Evolutionary conservation across 2,113 vertebrate species (phyloP).

Genomic region (Eublepharis macularius): DNA sequence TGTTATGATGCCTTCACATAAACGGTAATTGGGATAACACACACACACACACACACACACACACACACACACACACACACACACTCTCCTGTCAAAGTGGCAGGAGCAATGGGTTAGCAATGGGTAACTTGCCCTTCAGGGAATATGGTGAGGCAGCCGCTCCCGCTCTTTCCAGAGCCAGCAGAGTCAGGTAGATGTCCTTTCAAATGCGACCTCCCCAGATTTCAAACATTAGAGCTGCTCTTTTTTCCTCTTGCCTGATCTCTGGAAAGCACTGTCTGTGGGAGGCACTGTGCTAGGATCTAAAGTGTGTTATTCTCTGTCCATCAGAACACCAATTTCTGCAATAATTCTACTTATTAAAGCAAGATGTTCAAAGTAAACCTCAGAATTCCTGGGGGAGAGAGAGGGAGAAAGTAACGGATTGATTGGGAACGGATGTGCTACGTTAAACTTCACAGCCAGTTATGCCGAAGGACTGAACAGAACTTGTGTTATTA

Average conservation of each 20-base stretch:
- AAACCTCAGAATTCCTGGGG: slow-evolving; percentile 6
- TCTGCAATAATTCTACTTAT: slow-evolving; percentile 53
- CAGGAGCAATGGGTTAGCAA: too few species aligned
- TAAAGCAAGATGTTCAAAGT: slow-evolving; percentile 56
- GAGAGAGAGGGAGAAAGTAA: slow-evolving; percentile 31
- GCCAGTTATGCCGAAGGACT: slow-evolving; percentile 24
- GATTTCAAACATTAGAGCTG: too few species aligned
- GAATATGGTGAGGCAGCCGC: too few species aligned
- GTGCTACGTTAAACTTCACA: slow-evolving; percentile 28
- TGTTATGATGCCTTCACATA: too few species aligned
- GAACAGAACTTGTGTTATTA: slow-evolving; percentile 51
- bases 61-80: too few species aligned
- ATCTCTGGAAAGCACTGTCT: slow-evolving; percentile 17
- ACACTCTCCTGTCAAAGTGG: too few species aligned
- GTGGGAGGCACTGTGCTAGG: slow-evolving; percentile 17
- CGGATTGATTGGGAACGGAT: slow-evolving; percentile 35
- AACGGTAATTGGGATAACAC: too few species aligned
- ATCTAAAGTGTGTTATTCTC: slow-evolving; percentile 34
- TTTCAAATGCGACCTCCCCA: too few species aligned
- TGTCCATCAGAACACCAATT: slow-evolving; percentile 24
- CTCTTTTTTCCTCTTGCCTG: slow-evolving; percentile 19
- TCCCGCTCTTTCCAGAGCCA: too few species aligned
- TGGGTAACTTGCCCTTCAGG: too few species aligned
- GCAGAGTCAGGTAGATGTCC: too few species aligned
- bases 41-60: too few species aligned